A percentile compares a stretch with the other conserved stretches of the same genome.
Conservation (phyloP, 2,113 vertebrate species). For the Carassius auratus region DNA sequence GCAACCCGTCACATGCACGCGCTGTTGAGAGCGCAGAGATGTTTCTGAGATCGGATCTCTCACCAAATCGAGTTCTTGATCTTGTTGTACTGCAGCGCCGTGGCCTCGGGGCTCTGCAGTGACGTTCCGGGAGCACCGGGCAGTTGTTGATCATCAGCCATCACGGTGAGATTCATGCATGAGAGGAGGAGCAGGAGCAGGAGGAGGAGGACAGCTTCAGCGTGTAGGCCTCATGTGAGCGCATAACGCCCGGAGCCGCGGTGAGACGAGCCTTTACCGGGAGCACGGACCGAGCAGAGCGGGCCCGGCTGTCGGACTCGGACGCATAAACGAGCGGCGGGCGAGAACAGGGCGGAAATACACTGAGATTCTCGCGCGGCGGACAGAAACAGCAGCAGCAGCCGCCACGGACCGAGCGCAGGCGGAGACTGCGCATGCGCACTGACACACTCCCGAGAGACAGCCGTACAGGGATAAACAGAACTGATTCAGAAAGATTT, state of each 20-base stretch:
- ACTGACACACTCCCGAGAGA: constrained; percentile 46
- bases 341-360: constrained; percentile 44
- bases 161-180: constrained; percentile 70
- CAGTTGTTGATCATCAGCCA: constrained; percentile 88
- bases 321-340: constrained; percentile 44
- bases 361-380: constrained; percentile 50
- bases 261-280: constrained; percentile 66
- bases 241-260: constrained; percentile 77
- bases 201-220: constrained; percentile 72
- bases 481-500: background rate
- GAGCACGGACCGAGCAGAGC: constrained; percentile 65
- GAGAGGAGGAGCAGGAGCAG: constrained; percentile 70
- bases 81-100: constrained; percentile 91
- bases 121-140: constrained; percentile 76
- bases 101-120: constrained; percentile 89
- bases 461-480: too few species aligned
- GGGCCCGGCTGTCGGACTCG: constrained; percentile 61
- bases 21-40: too few species aligned
- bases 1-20: too few species aligned
- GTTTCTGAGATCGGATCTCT: constrained; percentile 66
- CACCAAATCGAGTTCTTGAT: constrained; percentile 96
- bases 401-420: constrained; percentile 73
- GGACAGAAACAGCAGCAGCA: constrained; percentile 75
- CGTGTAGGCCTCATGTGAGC: constrained; percentile 85
- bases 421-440: constrained; percentile 79